Evolutionary conservation across 2,797 vertebrate species (phyloP).

Genomic region (Taeniopygia guttata): DNA sequence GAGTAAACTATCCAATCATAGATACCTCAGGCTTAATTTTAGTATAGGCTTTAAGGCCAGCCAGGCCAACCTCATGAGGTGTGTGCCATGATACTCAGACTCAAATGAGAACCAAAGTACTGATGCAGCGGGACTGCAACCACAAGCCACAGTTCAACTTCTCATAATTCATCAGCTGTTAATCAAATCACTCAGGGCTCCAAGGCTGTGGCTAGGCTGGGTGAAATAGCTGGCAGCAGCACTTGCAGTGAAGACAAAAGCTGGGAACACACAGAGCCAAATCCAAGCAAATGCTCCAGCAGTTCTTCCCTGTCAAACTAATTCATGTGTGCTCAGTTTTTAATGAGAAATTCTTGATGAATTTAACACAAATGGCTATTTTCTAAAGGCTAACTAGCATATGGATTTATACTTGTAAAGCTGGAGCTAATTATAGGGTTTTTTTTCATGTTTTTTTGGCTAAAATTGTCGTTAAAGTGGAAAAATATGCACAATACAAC

Average conservation of each 20-base stretch:
- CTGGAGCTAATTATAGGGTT: constrained; percentile 5
- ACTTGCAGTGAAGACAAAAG: not conserved
- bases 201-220: not conserved
- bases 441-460: constrained; percentile 11
- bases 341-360: constrained; percentile 3
- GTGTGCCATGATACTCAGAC: not conserved
- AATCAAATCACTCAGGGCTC: not conserved
- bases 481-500: not conserved
- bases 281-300: not conserved
- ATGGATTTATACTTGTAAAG: not conserved
- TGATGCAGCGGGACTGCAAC: not conserved
- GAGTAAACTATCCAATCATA: not conserved
- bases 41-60: not conserved
- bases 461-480: not conserved
- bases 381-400: not conserved
- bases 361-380: constrained; percentile 39
- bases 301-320: constrained; percentile 10
- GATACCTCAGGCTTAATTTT: not conserved
- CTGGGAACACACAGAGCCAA: not conserved
- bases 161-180: not conserved
- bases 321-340: not conserved
- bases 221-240: not conserved
- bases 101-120: not conserved
- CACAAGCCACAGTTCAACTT: not conserved
- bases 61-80: not conserved